Conservation (phyloP, 2,113 vertebrate genomes). For the Gobio gobio region DNA sequence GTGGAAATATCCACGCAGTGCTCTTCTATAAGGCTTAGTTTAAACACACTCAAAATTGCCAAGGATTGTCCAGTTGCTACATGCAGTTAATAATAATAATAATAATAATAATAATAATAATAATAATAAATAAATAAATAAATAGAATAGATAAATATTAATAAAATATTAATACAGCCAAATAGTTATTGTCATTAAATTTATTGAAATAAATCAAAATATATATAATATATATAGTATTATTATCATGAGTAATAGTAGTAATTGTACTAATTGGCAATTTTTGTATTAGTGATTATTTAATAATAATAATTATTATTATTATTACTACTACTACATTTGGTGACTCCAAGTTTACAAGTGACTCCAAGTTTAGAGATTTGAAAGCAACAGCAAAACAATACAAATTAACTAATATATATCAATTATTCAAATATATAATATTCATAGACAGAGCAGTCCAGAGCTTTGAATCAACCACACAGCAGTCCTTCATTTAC, state of each 20-base stretch:
- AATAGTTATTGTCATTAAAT: too few relatives aligned
- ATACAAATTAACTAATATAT: not conserved
- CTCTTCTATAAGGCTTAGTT: not conserved
- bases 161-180: not conserved
- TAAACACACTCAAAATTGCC: not conserved
- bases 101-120: not conserved
- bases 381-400: not conserved
- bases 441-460: not conserved
- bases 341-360: too few relatives aligned
- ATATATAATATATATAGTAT: too few relatives aligned
- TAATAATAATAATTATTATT: too few relatives aligned
- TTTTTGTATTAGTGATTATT: not conserved
- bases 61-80: not conserved
- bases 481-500: conserved; percentile 49
- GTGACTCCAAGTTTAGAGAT: too few relatives aligned
- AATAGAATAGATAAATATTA: not conserved
- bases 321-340: too few relatives aligned
- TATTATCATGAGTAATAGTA: too few relatives aligned
- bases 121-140: too few relatives aligned
- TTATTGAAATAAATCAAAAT: too few relatives aligned
- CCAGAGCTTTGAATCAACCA: not conserved
- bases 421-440: not conserved
- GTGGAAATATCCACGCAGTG: not conserved
- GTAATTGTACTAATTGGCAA: not conserved
- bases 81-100: not conserved